Evolutionary conservation across 2,797 vertebrate genomes (phyloP), one percentile per base, ranked within the genome.

Genomic region (Anguilla megastoma): DNA sequence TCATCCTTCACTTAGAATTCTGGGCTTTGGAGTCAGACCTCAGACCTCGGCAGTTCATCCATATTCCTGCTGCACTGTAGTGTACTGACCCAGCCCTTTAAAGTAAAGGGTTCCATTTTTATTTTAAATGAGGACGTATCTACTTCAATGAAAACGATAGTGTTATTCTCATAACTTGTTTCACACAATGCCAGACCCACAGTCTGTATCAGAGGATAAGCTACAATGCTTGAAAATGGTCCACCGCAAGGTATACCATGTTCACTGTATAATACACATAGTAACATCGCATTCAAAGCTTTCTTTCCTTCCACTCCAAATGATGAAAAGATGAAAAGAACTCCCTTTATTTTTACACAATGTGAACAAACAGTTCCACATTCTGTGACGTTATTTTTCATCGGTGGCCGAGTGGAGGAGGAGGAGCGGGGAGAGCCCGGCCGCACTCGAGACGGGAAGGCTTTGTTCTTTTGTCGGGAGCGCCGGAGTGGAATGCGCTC

Each of bases 401-500:
- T 45, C 48, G 69, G 80, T 66, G 83, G 69, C 54, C 3, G 45
- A 16, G 27, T 24, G 30, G 74, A 83, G 85, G 76, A 87, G 58
- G n/a, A 87, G 58, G n/a, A 4, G 54, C 85, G 85, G 83, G 86
- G 85, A 83, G 54, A 24, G 27, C 69, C 87, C 41, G 45, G 56
- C 82, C 36, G 45, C 48, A 85, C 86, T 58, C 76, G 66, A 87
- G 74, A 5, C 63, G n/a, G 27, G 84, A 89, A 85, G 48, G 86
- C 88, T 91, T 89, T 89, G 88, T 90, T 92, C 86, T 58, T 85
- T 88, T 91, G 88, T 91, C 71, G 76, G 12, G 84, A n/a, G 58
- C 85, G n/a, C 18, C 45, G 85, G 89, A 74, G 89, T 18, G 80
- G 86, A 91, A 89, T 87, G 90, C 36, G 74, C 56, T 82, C 50